A percentile compares a stretch with the other conserved stretches of the same genome.
phyloP scores from a whole-genome alignment of 2,888 invertebrate species.

The Rhagonycha lutea region DNA sequence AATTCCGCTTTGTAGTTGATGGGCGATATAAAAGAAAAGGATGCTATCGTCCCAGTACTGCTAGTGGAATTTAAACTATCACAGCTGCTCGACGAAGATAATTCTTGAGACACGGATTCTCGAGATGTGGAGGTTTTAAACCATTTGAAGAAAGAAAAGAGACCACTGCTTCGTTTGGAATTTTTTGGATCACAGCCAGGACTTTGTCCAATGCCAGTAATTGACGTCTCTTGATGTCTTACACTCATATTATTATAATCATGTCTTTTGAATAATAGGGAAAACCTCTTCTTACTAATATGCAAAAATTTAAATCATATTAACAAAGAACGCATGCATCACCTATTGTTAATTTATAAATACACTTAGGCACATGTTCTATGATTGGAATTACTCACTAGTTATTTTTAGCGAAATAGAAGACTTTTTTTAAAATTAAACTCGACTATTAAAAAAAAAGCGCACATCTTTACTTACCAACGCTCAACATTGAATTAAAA shows the following conservation, averaged over 20 bases:
- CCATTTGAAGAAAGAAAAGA: conserved; percentile 74
- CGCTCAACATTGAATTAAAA: conserved; percentile 23
- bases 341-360: conserved; percentile 4
- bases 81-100: conserved; percentile 56
- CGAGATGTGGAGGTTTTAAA: conserved; percentile 61
- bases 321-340: conserved; percentile 9
- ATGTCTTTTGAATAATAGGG: conserved; percentile 31
- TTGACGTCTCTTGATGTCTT: conserved; percentile 40
- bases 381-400: conserved; percentile 28
- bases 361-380: conserved; percentile 11
- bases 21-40: conserved; percentile 71
- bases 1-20: conserved; percentile 56
- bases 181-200: conserved; percentile 53
- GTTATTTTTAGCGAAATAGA: conserved; percentile 29
- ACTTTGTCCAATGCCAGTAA: conserved; percentile 48
- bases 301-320: background rate
- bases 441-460: background rate
- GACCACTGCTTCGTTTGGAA: conserved; percentile 55
- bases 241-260: conserved; percentile 44
- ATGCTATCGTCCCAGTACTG: conserved; percentile 73
- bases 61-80: conserved; percentile 70
- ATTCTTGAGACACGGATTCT: conserved; percentile 48
- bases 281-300: conserved; percentile 29
- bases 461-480: conserved; percentile 34
- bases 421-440: conserved; percentile 2